phyloP scores from a whole-genome alignment of 2,888 invertebrate species.

The Cepaea hortensis region DNA sequence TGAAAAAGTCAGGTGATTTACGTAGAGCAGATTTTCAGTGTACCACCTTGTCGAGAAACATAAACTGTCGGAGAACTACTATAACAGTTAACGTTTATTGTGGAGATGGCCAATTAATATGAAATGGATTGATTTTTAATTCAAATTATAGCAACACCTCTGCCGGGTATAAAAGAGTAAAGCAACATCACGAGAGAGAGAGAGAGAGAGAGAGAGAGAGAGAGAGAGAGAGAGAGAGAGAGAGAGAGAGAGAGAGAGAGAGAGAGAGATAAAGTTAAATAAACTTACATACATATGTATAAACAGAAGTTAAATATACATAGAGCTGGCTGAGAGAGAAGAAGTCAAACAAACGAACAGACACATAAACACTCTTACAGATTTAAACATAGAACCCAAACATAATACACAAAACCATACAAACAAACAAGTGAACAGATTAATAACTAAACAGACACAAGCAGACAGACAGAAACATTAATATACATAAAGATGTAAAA shows the following conservation, averaged over 20 bases:
- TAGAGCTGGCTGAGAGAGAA: background rate
- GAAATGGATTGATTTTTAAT: no score
- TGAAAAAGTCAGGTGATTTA: no score
- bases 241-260: background rate
- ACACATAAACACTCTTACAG: background rate
- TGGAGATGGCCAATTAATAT: no score
- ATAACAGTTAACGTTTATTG: no score
- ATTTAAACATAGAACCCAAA: background rate
- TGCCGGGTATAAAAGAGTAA: background rate
- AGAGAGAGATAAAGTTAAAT: background rate
- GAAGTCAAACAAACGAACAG: background rate
- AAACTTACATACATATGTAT: background rate
- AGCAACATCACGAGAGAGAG: background rate
- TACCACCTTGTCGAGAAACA: no score
- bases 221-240: no score
- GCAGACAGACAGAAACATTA: background rate
- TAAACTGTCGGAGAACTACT: no score
- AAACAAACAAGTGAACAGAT: background rate
- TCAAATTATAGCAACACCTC: no score
- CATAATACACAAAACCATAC: background rate
- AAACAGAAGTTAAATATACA: background rate
- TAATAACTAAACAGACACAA: background rate
- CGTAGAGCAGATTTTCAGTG: no score
- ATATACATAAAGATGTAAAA: background rate
- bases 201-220: no score